Conservation (phyloP, 2,113 vertebrate genomes). For the Chlorodrepanis virens region DNA sequence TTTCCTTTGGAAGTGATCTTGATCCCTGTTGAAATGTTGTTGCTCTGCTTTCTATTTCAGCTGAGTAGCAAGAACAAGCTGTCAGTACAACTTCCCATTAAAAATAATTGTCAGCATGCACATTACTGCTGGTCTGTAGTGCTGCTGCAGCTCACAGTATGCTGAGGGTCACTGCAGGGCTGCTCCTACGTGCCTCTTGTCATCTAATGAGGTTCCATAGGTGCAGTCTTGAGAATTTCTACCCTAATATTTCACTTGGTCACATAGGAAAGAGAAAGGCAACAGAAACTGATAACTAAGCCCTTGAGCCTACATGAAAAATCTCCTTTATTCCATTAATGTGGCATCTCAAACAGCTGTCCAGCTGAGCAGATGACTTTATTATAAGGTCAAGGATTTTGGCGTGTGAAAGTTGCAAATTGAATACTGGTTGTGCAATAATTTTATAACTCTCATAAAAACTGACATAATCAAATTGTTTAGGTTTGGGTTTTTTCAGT, state of each 20-base stretch:
- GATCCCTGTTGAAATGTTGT: neutral
- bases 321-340: neutral
- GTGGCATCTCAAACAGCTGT: neutral
- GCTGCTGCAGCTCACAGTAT: neutral
- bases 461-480: neutral
- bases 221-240: neutral
- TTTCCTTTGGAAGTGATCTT: neutral
- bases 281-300: neutral
- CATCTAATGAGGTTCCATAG: neutral
- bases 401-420: neutral
- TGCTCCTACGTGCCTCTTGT: neutral
- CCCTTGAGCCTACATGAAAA: neutral
- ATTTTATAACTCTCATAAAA: neutral
- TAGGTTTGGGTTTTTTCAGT: fast-evolving
- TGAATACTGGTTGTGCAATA: neutral
- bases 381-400: fast-evolving
- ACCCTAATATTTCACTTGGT: neutral
- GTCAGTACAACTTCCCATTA: neutral
- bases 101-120: neutral
- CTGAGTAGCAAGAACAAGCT: neutral
- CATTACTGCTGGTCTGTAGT: neutral
- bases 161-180: neutral
- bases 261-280: neutral
- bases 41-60: neutral
- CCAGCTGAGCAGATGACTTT: neutral